phyloP scores from a whole-genome alignment of 2,888 invertebrate species.

The Neoaliturus tenellus region DNA sequence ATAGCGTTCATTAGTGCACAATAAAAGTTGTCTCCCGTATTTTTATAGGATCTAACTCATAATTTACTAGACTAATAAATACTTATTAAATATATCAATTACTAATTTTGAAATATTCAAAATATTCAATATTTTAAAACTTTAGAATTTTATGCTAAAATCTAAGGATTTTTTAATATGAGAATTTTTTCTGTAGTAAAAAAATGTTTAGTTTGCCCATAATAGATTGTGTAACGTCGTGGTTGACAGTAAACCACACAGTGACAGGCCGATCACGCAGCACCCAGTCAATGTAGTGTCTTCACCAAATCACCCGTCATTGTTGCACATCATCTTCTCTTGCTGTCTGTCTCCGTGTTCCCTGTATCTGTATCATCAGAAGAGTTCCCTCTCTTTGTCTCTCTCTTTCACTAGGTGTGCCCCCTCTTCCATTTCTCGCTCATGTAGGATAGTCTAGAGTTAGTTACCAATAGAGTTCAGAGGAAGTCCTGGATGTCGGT shows the following conservation, averaged over 20 bases:
- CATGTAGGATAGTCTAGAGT: conserved; percentile 32
- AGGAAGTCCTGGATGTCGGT: not conserved
- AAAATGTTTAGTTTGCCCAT: no score
- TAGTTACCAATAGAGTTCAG: not conserved
- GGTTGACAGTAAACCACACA: not conserved
- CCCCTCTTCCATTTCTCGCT: not conserved
- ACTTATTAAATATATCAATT: no score
- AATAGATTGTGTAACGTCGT: no score
- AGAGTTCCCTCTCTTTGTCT: not conserved
- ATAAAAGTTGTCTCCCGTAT: no score
- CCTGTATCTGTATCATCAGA: not conserved
- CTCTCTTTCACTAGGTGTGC: not conserved
- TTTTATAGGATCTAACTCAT: no score
- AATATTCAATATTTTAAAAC: no score
- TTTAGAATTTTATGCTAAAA: no score
- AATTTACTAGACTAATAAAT: no score
- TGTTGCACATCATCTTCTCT: conserved; percentile 36
- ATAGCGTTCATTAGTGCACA: no score
- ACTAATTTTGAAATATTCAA: no score
- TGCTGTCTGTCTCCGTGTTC: conserved; percentile 18
- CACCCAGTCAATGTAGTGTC: conserved; percentile 21
- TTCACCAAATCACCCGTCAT: conserved; percentile 22
- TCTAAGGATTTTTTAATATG: no score
- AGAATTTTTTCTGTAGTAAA: no score
- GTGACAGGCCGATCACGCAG: not conserved